A percentile compares a stretch with the other conserved stretches of the same genome.
Conservation (phyloP, 1,140 invertebrate genomes). For the Druon quercuslanigerum region DNA sequence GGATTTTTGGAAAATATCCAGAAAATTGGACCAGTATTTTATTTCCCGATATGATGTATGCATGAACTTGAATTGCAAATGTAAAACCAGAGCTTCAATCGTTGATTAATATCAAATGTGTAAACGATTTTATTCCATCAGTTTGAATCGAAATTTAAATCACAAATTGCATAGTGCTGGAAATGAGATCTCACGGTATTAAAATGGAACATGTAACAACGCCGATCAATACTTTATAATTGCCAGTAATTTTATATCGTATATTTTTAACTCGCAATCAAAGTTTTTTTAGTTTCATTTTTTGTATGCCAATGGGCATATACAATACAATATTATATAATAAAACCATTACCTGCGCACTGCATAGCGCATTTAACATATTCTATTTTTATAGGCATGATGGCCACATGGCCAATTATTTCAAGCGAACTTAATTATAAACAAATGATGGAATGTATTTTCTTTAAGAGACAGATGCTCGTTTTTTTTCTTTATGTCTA, state of each 20-base stretch:
- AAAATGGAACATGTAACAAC: conserved; percentile 18
- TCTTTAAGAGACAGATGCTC: too few species aligned
- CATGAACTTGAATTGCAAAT: conserved; percentile 24
- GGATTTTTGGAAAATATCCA: conserved; percentile 4
- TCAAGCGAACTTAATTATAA: too few species aligned
- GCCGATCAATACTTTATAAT: conserved; percentile 8
- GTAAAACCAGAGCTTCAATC: conserved; percentile 16
- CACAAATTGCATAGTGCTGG: conserved; percentile 29
- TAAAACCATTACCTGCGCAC: too few species aligned
- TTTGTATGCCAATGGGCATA: background rate
- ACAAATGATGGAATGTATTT: too few species aligned
- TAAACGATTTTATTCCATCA: conserved; percentile 31
- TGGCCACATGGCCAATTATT: too few species aligned
- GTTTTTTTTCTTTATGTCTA: too few species aligned
- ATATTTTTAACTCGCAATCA: background rate
- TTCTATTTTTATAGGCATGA: too few species aligned
- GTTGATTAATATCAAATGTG: conserved; percentile 28
- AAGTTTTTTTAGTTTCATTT: background rate
- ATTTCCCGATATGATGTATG: conserved; percentile 12
- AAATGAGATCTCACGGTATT: conserved; percentile 26
- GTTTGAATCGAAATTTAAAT: conserved; percentile 20
- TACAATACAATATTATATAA: too few species aligned
- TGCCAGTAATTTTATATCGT: conserved; percentile 3
- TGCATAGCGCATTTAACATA: too few species aligned
- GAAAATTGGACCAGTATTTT: conserved; percentile 10